Evolutionary conservation across 1,140 invertebrate species (phyloP).

Genomic region (Saxidomus purpurata): DNA sequence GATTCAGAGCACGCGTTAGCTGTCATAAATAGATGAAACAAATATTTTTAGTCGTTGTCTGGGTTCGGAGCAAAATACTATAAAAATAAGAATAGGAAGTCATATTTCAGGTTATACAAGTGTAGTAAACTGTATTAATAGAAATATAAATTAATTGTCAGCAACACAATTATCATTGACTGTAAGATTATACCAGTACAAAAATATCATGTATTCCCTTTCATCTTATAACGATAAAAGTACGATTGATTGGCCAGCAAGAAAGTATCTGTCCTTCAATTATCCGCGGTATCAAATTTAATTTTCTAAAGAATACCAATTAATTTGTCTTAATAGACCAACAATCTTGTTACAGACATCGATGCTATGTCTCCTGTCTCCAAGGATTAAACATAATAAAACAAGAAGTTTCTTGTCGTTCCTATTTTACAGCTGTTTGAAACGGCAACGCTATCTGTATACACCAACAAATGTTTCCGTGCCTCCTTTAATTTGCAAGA

Average conservation of each 20-base stretch:
- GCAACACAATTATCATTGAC: neutral
- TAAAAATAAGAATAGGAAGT: neutral
- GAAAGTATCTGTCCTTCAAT: slow-evolving; percentile 27
- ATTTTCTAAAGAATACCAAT: slow-evolving; percentile 33
- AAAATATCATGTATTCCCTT: neutral
- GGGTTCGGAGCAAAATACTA: too few relatives aligned
- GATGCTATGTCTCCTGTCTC: neutral
- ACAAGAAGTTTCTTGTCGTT: neutral
- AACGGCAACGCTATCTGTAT: neutral
- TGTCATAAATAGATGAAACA: too few relatives aligned
- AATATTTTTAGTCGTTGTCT: too few relatives aligned
- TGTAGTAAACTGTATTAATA: neutral
- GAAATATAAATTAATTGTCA: neutral
- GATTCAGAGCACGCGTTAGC: too few relatives aligned
- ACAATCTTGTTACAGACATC: neutral
- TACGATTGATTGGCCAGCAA: neutral
- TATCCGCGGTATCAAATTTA: slow-evolving; percentile 22
- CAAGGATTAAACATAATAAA: neutral
- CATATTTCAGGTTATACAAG: neutral
- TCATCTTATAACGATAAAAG: slow-evolving; percentile 19
- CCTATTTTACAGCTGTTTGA: neutral
- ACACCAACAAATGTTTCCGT: too few relatives aligned
- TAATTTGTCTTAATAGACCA: slow-evolving; percentile 33
- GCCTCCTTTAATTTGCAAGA: too few relatives aligned
- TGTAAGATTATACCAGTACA: neutral